These are phyloP conservation scores for Drosophila greeni DNA, from an alignment of 2,888 invertebrate species.

Conservation along the genomic window DNA sequence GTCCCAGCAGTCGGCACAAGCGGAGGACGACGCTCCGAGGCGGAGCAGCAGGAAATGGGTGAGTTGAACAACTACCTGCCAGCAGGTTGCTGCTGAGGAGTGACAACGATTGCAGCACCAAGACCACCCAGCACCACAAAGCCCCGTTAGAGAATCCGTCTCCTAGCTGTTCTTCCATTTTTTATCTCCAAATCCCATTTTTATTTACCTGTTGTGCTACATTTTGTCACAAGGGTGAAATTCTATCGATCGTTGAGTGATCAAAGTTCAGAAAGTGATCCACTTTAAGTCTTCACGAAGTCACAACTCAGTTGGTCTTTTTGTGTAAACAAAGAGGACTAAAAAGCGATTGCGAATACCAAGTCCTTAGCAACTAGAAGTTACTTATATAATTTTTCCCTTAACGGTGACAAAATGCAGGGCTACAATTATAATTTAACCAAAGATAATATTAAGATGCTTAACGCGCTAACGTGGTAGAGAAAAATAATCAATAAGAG, in stretches of 20 bases:
- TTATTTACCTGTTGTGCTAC: background rate
- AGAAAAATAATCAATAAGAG: background rate
- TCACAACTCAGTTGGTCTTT: background rate
- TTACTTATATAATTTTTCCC: background rate
- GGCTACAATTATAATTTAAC: background rate
- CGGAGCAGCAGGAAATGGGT: conserved; percentile 76
- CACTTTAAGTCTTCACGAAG: background rate
- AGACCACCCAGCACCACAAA: conserved; percentile 27
- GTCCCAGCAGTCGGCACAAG: conserved; percentile 14
- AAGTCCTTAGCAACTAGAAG: too few species aligned
- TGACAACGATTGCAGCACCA: conserved; percentile 10
- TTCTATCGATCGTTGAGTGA: background rate
- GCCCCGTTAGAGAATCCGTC: conserved; percentile 18
- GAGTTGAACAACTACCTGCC: conserved; percentile 51
- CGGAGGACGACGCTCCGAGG: conserved; percentile 55
- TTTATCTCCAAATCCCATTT: background rate
- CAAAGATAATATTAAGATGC: conserved; percentile 1
- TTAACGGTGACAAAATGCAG: background rate
- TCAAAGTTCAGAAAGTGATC: background rate
- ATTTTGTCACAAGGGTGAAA: background rate
- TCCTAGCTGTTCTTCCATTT: background rate
- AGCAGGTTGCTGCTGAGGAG: conserved; percentile 15
- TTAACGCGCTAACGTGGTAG: background rate
- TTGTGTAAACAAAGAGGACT: background rate
- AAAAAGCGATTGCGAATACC: too few species aligned